Evolutionary conservation across 2,888 invertebrate genomes (phyloP).

Genomic region (Rhamnusium bicolor): DNA sequence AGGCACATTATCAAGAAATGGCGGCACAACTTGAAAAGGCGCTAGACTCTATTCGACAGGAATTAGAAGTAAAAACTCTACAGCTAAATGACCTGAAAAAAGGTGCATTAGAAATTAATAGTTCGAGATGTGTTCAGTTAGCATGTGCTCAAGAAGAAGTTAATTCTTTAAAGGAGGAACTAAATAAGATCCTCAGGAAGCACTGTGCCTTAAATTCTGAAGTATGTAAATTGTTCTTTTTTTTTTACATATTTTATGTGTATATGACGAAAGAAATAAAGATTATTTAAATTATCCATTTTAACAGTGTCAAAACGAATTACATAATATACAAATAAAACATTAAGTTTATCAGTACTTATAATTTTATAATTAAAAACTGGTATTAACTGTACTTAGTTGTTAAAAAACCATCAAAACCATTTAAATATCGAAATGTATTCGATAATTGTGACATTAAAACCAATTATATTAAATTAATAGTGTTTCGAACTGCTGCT

Average conservation of each 20-base stretch:
- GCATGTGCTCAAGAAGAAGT: conserved; percentile 62
- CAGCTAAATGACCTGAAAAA: conserved; percentile 56
- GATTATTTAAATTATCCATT: too few species aligned
- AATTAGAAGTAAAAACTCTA: conserved; percentile 51
- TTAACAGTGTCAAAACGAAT: too few species aligned
- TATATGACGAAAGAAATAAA: too few species aligned
- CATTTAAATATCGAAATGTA: too few species aligned
- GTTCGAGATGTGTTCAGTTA: conserved; percentile 53
- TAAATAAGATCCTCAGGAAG: conserved; percentile 59
- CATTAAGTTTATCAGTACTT: too few species aligned
- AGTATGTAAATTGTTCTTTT: conserved; percentile 48
- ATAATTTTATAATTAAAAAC: too few species aligned
- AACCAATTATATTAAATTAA: too few species aligned
- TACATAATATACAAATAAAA: too few species aligned
- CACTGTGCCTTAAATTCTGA: conserved; percentile 60
- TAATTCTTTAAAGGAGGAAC: conserved; percentile 60
- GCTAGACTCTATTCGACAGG: conserved; percentile 50
- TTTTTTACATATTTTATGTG: background rate
- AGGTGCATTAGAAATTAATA: conserved; percentile 53
- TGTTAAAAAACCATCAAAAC: too few species aligned
- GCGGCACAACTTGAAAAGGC: conserved; percentile 55
- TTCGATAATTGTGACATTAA: too few species aligned
- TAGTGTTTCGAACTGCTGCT: too few species aligned
- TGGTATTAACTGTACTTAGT: too few species aligned
- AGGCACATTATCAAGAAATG: conserved; percentile 46